A percentile compares a stretch with the other conserved stretches of the same genome.
These are phyloP conservation scores for Aphrophora alni DNA, from an alignment of 2,888 invertebrate species.

Conservation along the genomic window DNA sequence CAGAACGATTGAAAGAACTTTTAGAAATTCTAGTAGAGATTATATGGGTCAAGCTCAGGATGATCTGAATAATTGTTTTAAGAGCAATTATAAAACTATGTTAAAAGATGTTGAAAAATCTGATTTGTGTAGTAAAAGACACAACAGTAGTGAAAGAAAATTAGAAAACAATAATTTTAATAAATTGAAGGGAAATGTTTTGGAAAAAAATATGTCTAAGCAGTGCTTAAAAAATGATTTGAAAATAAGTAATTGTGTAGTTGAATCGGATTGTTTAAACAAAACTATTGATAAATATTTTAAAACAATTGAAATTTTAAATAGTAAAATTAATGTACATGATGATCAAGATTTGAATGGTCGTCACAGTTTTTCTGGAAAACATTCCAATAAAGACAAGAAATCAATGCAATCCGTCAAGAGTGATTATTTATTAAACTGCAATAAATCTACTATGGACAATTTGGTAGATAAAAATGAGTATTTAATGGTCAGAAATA, in stretches of 20 bases:
- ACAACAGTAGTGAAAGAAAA: neutral
- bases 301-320: neutral
- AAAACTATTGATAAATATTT: neutral
- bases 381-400: neutral
- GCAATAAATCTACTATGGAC: neutral
- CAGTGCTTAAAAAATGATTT: neutral
- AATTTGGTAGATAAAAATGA: neutral
- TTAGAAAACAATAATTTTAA: no score
- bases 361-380: neutral
- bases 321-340: neutral
- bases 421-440: neutral
- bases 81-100: neutral
- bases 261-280: no score
- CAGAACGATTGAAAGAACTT: neutral
- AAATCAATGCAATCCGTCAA: neutral
- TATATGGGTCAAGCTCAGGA: no score
- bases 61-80: no score
- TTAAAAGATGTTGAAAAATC: neutral
- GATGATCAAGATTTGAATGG: neutral
- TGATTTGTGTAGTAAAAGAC: neutral
- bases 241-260: neutral
- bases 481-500: neutral
- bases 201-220: neutral
- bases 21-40: neutral
- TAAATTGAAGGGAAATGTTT: neutral